Evolutionary conservation across 2,113 vertebrate genomes (phyloP), one percentile per base, ranked within the genome.

Genomic region (Aphyosemion australe): DNA sequence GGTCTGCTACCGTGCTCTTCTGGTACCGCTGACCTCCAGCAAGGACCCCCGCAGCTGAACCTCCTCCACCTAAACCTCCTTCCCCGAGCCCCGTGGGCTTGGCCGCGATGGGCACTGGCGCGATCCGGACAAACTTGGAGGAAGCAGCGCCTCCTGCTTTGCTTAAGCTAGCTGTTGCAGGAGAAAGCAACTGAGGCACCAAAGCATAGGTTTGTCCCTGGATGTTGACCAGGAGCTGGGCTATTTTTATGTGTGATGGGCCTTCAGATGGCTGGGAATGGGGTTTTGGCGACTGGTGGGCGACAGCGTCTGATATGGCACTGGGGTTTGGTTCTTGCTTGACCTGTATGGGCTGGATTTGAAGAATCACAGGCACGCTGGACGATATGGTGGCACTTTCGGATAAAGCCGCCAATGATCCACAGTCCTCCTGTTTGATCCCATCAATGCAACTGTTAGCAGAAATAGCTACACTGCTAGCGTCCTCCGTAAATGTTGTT

Each of bases 121-220:
- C 97, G 0, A 99, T 99, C 62, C 97, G 94, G 61, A 98, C 97
- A 68, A 98, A 99, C 87, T 97, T 98, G 61, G 96, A 95, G 0
- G 96, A 91, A 39, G 52, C 5, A 0, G 61, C 0, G n/a, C n/a
- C 55, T 37, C 72, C 71, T 0, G 39, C 37, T 82, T 88, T 86
- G 74, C 62, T 55, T 41, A 93, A 78, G 90, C 85, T 91, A 70
- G 92, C 68, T 73, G 84, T 45, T 48, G 95, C 92, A 0, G 94
- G 93, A 42, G 95, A 95, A 58, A 96, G 90, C 66, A 97, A 87
- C 80, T 99, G 97, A 65, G 97, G 97, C 85, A 99, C 96, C 66
- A 99, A 93, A 6, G 97, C 94, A 58, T 97, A 99, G 4, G 96
- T 98, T 88, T 99, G 97, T 16, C 97, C 97, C 92, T 99, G 97